Conservation (phyloP, 2,113 vertebrate genomes). For the Indri indri region DNA sequence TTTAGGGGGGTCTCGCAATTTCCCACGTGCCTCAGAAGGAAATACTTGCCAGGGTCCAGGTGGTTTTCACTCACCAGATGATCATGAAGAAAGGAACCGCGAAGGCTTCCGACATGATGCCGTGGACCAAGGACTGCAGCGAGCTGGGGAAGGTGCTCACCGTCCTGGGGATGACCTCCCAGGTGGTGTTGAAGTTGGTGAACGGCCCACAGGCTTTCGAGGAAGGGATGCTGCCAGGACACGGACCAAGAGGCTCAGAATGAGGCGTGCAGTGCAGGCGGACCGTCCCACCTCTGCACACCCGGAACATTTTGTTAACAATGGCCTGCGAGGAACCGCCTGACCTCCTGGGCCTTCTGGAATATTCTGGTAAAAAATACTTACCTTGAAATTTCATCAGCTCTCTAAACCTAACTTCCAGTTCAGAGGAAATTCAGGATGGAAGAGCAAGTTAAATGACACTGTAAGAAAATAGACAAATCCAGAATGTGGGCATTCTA, state of each 20-base stretch:
- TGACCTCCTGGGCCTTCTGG: background rate
- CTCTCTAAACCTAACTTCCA: background rate
- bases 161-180: slow-evolving; percentile 87
- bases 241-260: background rate
- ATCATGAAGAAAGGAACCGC: slow-evolving; percentile 94
- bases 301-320: background rate
- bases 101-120: slow-evolving; percentile 92
- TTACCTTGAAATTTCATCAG: background rate
- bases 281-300: accelerated
- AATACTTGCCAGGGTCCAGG: accelerated
- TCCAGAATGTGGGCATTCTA: background rate
- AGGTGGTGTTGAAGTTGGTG: slow-evolving; percentile 89
- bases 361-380: background rate
- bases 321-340: background rate
- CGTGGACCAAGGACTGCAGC: slow-evolving; percentile 80
- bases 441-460: background rate
- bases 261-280: background rate
- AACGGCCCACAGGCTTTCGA: slow-evolving; percentile 96
- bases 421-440: background rate
- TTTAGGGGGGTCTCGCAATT: background rate
- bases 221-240: slow-evolving; percentile 87
- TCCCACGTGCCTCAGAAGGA: background rate
- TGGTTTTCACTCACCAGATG: slow-evolving; percentile 87
- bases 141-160: slow-evolving; percentile 82
- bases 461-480: background rate